A percentile compares a stretch with the other conserved stretches of the same genome.
phyloP scores from a whole-genome alignment of 2,888 invertebrate genomes.

The Seira sanloemensis region DNA sequence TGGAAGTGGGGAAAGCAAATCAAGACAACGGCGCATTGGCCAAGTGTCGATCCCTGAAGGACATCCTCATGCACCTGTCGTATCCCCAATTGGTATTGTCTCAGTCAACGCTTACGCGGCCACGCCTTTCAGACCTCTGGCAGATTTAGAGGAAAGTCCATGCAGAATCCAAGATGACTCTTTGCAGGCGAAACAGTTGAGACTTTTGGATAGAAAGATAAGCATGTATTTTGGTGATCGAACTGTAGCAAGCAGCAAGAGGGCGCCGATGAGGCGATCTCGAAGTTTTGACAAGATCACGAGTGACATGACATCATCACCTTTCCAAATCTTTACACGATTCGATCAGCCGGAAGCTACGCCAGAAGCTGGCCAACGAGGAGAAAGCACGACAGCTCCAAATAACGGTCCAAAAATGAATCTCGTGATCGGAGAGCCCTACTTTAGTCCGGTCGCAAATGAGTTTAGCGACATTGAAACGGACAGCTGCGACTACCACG shows the following conservation, averaged over 20 bases:
- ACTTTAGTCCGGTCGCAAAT: constrained; percentile 23
- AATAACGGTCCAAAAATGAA: background rate
- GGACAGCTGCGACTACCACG: constrained; percentile 50
- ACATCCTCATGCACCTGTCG: background rate
- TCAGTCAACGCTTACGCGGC: constrained; percentile 15
- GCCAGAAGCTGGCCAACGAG: background rate
- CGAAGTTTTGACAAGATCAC: constrained; percentile 37
- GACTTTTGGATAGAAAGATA: constrained; percentile 52
- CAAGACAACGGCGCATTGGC: constrained; percentile 63
- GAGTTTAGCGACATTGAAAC: constrained; percentile 49
- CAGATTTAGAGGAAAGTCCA: background rate
- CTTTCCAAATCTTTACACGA: no score
- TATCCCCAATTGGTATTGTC: background rate
- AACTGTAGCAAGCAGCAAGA: background rate
- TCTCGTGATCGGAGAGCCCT: constrained; percentile 30
- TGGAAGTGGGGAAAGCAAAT: constrained; percentile 23
- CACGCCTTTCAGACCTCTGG: no score
- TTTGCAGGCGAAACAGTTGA: constrained; percentile 38
- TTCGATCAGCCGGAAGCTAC: background rate
- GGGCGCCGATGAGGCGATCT: constrained; percentile 15
- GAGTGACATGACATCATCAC: background rate
- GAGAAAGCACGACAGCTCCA: background rate
- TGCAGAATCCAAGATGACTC: constrained; percentile 45
- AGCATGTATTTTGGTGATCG: constrained; percentile 58
- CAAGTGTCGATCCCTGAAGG: constrained; percentile 62